Evolutionary conservation across 1,140 invertebrate genomes (phyloP).

Genomic region (Drosophila ironensis): DNA sequence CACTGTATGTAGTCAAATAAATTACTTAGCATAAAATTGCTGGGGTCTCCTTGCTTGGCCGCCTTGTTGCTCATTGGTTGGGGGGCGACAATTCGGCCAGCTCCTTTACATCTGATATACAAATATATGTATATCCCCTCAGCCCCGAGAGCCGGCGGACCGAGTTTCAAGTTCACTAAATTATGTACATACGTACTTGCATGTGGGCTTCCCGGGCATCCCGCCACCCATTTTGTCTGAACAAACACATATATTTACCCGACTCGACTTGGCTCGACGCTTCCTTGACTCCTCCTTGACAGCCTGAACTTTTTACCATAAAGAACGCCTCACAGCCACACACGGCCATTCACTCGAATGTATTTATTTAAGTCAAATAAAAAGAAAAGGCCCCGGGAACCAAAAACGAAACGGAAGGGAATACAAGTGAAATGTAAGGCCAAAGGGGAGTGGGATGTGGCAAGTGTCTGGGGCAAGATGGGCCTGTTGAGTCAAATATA

Average conservation of each 20-base stretch:
- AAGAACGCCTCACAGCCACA: constrained; percentile 45
- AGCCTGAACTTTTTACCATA: constrained; percentile 64
- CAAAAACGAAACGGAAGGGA: background rate
- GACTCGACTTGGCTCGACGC: constrained; percentile 22
- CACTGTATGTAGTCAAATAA: constrained; percentile 43
- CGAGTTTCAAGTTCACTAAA: constrained; percentile 77
- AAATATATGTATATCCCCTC: constrained; percentile 54
- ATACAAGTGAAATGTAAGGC: background rate
- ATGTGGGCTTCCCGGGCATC: background rate
- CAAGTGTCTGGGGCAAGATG: constrained; percentile 21
- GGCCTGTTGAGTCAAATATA: constrained; percentile 25
- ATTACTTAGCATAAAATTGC: constrained; percentile 68
- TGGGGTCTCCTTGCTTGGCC: background rate
- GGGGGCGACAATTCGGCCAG: constrained; percentile 24
- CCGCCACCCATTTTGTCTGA: constrained; percentile 19
- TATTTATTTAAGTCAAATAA: constrained; percentile 77
- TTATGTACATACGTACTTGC: constrained; percentile 61
- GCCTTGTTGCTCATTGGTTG: constrained; percentile 1
- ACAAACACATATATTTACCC: constrained; percentile 65
- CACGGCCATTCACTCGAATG: constrained; percentile 34
- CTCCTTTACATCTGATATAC: constrained; percentile 62
- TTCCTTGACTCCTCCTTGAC: constrained; percentile 28
- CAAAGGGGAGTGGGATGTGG: too few species aligned
- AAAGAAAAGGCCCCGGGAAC: constrained; percentile 11
- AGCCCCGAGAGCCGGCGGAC: constrained; percentile 14